Conservation (phyloP, 2,888 invertebrate genomes). For the Gandaritis pyraliata region DNA sequence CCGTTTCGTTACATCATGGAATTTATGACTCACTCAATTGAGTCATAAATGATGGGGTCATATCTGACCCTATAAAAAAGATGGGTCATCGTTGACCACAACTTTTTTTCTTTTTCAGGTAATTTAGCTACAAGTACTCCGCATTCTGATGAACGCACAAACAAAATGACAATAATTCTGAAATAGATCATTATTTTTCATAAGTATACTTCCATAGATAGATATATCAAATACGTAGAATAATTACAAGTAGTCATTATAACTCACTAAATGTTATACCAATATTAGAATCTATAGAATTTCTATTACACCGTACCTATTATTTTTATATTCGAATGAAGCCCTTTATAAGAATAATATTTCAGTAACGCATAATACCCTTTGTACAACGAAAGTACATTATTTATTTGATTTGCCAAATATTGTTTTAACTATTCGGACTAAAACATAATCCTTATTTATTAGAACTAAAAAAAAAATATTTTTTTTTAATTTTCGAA, state of each 20-base stretch:
- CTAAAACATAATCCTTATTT: background rate
- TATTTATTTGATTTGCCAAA: conserved; percentile 12
- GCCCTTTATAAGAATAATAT: background rate
- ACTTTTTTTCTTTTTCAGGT: conserved; percentile 18
- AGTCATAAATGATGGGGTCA: no score
- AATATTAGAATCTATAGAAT: no score
- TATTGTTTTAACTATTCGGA: conserved; percentile 14
- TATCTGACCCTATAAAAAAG: no score
- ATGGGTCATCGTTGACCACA: no score
- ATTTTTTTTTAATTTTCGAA: no score
- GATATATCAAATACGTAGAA: conserved; percentile 4
- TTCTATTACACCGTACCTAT: no score
- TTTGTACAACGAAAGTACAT: conserved; percentile 19
- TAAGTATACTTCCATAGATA: conserved; percentile 16
- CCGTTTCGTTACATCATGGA: no score
- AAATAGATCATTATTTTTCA: conserved; percentile 20
- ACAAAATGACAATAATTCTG: conserved; percentile 28
- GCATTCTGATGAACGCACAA: conserved; percentile 28
- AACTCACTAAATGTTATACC: no score
- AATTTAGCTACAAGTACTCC: conserved; percentile 2
- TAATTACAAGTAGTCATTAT: background rate
- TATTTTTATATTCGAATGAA: no score
- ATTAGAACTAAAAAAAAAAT: background rate
- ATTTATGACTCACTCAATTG: no score
- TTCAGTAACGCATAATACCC: conserved; percentile 16